phyloP scores from a whole-genome alignment of 2,113 vertebrate genomes.

The Diadophis punctatus region DNA sequence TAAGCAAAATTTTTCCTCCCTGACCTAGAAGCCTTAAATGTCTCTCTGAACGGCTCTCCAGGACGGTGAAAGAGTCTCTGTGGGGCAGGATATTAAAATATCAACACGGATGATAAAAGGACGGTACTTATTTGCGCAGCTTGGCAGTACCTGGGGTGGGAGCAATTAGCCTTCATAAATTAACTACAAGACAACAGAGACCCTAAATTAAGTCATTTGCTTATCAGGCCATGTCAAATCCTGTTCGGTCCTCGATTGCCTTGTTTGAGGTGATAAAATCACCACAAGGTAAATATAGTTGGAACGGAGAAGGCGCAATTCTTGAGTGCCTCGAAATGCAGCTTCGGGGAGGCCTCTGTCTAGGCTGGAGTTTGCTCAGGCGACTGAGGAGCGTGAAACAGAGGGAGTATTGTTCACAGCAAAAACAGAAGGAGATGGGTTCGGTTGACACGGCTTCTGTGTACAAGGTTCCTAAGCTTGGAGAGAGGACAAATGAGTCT shows the following conservation, averaged over 20 bases:
- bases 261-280: background rate
- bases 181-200: background rate
- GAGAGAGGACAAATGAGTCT: background rate
- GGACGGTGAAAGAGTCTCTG: background rate
- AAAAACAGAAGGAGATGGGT: background rate
- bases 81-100: background rate
- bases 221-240: background rate
- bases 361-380: too few species aligned
- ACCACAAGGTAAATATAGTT: background rate
- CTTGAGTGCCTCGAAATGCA: too few species aligned
- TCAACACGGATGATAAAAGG: background rate
- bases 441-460: background rate
- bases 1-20: background rate
- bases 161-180: constrained; percentile 18
- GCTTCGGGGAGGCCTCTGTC: too few species aligned
- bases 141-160: background rate
- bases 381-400: background rate
- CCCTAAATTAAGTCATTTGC: background rate
- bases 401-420: background rate
- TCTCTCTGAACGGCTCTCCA: background rate
- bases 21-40: background rate
- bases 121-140: background rate
- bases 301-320: background rate
- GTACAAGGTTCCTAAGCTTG: background rate
- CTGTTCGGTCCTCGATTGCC: background rate